Conservation (phyloP, 2,888 invertebrate genomes). For the Toxonevra muliebris region DNA sequence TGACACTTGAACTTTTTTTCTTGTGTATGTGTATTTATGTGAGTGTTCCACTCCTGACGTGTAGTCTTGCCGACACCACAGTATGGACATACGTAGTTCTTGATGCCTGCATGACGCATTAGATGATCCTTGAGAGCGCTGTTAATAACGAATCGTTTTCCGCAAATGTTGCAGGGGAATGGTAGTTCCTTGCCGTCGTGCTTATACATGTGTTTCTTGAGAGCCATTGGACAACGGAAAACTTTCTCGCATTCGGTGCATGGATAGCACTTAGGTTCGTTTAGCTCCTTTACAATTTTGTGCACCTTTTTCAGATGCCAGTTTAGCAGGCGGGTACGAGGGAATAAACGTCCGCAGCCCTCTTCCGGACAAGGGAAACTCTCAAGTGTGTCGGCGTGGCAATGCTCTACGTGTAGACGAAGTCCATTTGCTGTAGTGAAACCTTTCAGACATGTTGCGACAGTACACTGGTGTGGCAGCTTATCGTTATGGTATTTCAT, state of each 20-base stretch:
- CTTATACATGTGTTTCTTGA: slow-evolving; percentile 61
- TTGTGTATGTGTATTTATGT: slow-evolving; percentile 60
- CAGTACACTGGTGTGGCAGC: slow-evolving; percentile 57
- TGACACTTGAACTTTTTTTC: slow-evolving; percentile 61
- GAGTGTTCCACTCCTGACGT: slow-evolving; percentile 60
- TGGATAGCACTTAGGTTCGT: slow-evolving; percentile 55
- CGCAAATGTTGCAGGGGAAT: slow-evolving; percentile 60
- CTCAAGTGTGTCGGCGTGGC: slow-evolving; percentile 57
- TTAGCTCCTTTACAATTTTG: slow-evolving; percentile 49
- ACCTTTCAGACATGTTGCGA: slow-evolving; percentile 56
- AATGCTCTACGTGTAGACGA: slow-evolving; percentile 56
- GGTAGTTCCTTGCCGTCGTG: slow-evolving; percentile 60
- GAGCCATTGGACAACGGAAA: slow-evolving; percentile 59
- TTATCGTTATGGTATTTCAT: slow-evolving; percentile 61
- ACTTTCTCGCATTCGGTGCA: slow-evolving; percentile 61
- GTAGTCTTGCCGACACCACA: slow-evolving; percentile 62
- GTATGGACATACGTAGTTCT: slow-evolving; percentile 61
- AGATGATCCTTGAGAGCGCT: slow-evolving; percentile 61
- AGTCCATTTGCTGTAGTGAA: slow-evolving; percentile 58
- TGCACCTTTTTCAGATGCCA: slow-evolving; percentile 56
- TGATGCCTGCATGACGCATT: slow-evolving; percentile 62
- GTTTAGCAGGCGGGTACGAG: slow-evolving; percentile 56
- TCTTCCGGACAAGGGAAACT: slow-evolving; percentile 54
- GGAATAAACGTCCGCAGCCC: slow-evolving; percentile 57
- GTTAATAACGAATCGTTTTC: slow-evolving; percentile 60